Evolutionary conservation across 2,113 vertebrate genomes (phyloP), one percentile per base, ranked within the genome.

Genomic region (Morone chrysops): DNA sequence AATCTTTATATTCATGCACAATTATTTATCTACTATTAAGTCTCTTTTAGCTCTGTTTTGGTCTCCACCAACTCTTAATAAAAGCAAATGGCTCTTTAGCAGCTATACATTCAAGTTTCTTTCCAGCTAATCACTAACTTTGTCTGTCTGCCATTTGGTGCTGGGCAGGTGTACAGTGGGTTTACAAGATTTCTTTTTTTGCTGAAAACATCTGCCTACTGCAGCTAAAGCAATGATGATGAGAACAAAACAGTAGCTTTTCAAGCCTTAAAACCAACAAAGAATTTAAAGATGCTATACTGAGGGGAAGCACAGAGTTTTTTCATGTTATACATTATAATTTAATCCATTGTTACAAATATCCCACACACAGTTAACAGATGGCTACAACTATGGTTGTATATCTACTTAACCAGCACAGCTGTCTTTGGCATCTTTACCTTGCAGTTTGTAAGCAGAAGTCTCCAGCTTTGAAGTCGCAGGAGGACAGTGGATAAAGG

Each of bases 381-480:
- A 25, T 56, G 1, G 8, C 62, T 38, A 8, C 11, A n/a, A 71
- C 54, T 56, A 12, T 8, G 3, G 20, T 68, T 56, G 20, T 51
- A 14, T 50, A 53, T 78, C 38, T 60, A 20, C 38, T 70, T 45
- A 22, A 74, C 22, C 5, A 6, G 25, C 51, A 56, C 5, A 53
- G 17, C 59, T 62, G 38, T 22, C 16, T 74, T 65, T 82, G 51
- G 16, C 36, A 22, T 78, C 43, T 62, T 67, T 20, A 40, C 4
- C 6, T 25, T 80, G 36, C 51, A 2, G 22, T 67, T 17, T 57
- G 41, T 70, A 53, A 72, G 70, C 6, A 68, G 16, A 69, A 72
- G 72, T 87, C 57, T 83, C 13, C 18, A 48, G 67, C 77, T 89
- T 70, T 60, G 14, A 75, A 56, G 66, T 75, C 63, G 5, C 14